Conservation (phyloP, 2,888 invertebrate species). For the Pseudanteris insignis region DNA sequence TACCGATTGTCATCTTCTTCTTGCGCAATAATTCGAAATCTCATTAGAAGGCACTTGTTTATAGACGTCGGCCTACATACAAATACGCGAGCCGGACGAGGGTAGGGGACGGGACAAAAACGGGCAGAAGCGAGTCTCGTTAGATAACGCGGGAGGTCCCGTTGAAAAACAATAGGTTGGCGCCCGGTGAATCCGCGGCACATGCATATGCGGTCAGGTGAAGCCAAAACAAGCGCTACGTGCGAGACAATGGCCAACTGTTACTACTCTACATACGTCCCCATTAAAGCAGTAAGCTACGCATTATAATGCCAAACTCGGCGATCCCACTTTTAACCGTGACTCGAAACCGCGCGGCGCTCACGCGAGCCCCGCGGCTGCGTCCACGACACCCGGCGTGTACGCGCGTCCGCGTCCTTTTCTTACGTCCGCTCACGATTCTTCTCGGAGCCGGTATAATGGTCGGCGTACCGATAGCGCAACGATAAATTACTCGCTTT, state of each 20-base stretch:
- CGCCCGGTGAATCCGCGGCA: constrained; percentile 48
- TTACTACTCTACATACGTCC: constrained; percentile 60
- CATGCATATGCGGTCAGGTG: constrained; percentile 51
- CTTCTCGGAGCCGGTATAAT: constrained; percentile 28
- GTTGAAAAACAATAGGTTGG: constrained; percentile 56
- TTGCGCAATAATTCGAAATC: constrained; percentile 40
- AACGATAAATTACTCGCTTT: constrained; percentile 41
- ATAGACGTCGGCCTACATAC: constrained; percentile 19
- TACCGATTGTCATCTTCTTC: constrained; percentile 1
- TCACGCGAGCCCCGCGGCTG: neutral
- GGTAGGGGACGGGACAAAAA: constrained; percentile 36
- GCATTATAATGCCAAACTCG: constrained; percentile 55
- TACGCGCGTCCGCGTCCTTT: constrained; percentile 24
- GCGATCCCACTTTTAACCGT: constrained; percentile 32
- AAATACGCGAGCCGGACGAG: constrained; percentile 25
- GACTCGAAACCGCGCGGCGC: constrained; percentile 31
- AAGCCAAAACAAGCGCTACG: constrained; percentile 51
- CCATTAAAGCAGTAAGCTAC: constrained; percentile 60
- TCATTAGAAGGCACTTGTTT: constrained; percentile 47
- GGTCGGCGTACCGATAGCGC: constrained; percentile 31
- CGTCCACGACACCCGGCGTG: constrained; percentile 4
- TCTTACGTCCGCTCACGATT: constrained; percentile 11
- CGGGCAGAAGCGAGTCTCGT: constrained; percentile 50
- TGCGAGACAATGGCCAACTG: constrained; percentile 52
- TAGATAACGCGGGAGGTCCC: constrained; percentile 56